Evolutionary conservation across 2,113 vertebrate genomes (phyloP), one percentile per base, ranked within the genome.

Genomic region (Aix galericulata): DNA sequence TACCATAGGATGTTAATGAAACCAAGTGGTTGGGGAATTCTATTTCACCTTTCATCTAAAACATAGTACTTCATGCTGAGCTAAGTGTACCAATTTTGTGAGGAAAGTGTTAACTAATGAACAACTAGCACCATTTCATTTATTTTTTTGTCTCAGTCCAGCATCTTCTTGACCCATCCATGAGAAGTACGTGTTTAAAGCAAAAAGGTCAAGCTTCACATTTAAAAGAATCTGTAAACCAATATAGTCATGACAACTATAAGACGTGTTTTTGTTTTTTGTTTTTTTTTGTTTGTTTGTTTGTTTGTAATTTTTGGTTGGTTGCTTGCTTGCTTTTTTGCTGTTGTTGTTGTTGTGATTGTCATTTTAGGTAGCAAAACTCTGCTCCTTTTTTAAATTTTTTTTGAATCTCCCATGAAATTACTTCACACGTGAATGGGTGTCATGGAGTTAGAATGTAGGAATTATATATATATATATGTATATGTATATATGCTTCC

Each of bases 1-100:
- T 86, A 42, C 53, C 48, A 78, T 56, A 3, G 5, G 88, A 92
- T 86, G 42, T 91, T 88, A 88, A 93, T 88, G 73, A 91, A 90
- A 95, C 60, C 60, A 88, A 94, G 86, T 96, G 34, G 22, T 78
- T 62, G 91, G 58, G 56, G 60, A 92, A 14, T 59, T 94, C 26
- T 78, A 31, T 59, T 91, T 94, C 80, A 83, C 11, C 85, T 89
- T 91, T 88, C 32, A 17, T 81, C 76, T 68, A 53, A 94, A 85
- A 32, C 32, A 32, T 4, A 53, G 12, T 42, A 26, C 32, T 74
- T 90, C 8, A 2, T 81, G 31, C 32, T 60, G 56, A 88, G 42
- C 71, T 42, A 60, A 26, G 76, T 81, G 23, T 31, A 67, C 25
- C 72, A 56, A 59, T 74, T 71, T 56, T 74, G 60, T 53, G 26